A percentile compares a stretch with the other conserved stretches of the same genome.
Conservation (phyloP, 2,888 invertebrate species). For the Ypsolopha sequella region DNA sequence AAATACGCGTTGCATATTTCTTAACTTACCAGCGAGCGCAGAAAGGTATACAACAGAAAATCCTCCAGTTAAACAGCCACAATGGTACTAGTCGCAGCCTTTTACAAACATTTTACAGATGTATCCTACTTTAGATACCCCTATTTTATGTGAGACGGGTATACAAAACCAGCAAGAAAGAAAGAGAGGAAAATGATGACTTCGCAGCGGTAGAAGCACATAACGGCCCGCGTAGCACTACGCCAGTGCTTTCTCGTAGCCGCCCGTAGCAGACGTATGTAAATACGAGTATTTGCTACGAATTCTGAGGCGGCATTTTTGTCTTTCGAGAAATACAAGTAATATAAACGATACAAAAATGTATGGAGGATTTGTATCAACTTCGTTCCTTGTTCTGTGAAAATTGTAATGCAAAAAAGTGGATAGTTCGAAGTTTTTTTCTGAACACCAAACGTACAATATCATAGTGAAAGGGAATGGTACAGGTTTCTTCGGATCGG, state of each 20-base stretch:
- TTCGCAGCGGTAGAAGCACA: conserved; percentile 1
- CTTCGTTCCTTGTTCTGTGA: conserved; percentile 16
- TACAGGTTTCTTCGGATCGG: conserved; percentile 47
- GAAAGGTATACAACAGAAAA: background rate
- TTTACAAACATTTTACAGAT: conserved; percentile 43
- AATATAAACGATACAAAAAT: too few species aligned
- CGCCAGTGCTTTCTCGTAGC: conserved; percentile 47
- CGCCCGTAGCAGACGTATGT: conserved; percentile 48
- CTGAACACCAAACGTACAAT: conserved; percentile 60
- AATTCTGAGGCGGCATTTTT: background rate
- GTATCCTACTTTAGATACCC: conserved; percentile 33
- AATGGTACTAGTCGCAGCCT: conserved; percentile 48
- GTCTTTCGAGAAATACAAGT: too few species aligned
- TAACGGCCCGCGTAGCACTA: conserved; percentile 22
- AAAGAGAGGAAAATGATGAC: conserved; percentile 14
- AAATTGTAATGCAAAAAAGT: conserved; percentile 60
- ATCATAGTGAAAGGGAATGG: conserved; percentile 64
- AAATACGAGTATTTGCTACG: conserved; percentile 3
- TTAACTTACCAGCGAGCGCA: too few species aligned
- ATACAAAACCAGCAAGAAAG: conserved; percentile 13
- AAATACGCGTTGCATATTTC: too few species aligned
- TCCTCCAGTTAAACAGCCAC: conserved; percentile 38
- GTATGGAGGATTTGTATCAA: too few species aligned
- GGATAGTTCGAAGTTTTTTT: conserved; percentile 62
- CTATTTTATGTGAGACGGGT: conserved; percentile 27